Conservation (phyloP, 2,888 invertebrate genomes). For the Vesta saturnalis region DNA sequence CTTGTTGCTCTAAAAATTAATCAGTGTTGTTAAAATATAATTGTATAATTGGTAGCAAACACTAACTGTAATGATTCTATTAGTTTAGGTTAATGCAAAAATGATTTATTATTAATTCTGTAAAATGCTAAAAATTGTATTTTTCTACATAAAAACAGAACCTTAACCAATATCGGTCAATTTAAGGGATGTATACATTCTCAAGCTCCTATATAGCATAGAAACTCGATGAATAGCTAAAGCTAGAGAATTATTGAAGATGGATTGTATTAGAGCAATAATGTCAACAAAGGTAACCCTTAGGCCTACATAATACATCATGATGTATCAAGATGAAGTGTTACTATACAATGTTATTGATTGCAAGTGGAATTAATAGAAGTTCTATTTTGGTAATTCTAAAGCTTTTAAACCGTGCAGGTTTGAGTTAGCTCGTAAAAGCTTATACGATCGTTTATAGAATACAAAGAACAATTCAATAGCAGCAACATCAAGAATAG, state of each 20-base stretch:
- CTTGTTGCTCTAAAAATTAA: no score
- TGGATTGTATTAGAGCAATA: slow-evolving; percentile 17
- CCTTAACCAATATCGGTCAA: neutral
- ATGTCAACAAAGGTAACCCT: slow-evolving; percentile 22
- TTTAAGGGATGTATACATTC: neutral
- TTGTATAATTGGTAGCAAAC: no score
- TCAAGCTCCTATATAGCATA: neutral
- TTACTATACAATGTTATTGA: slow-evolving; percentile 15
- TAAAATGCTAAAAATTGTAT: no score
- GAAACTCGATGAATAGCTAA: slow-evolving; percentile 9
- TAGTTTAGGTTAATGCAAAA: no score
- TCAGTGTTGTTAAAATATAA: no score
- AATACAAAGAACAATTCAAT: neutral
- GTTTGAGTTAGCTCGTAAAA: no score
- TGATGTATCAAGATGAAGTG: slow-evolving; percentile 15
- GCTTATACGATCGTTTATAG: neutral
- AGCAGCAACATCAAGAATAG: neutral
- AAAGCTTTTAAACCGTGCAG: slow-evolving; percentile 3
- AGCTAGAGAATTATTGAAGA: slow-evolving; percentile 14
- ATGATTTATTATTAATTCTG: no score
- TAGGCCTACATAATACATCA: slow-evolving; percentile 8
- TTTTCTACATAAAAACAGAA: no score
- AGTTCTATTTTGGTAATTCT: neutral
- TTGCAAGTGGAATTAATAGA: slow-evolving; percentile 9
- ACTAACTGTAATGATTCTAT: no score